Conservation (phyloP, 2,797 vertebrate genomes). For the Ficedula albicollis region DNA sequence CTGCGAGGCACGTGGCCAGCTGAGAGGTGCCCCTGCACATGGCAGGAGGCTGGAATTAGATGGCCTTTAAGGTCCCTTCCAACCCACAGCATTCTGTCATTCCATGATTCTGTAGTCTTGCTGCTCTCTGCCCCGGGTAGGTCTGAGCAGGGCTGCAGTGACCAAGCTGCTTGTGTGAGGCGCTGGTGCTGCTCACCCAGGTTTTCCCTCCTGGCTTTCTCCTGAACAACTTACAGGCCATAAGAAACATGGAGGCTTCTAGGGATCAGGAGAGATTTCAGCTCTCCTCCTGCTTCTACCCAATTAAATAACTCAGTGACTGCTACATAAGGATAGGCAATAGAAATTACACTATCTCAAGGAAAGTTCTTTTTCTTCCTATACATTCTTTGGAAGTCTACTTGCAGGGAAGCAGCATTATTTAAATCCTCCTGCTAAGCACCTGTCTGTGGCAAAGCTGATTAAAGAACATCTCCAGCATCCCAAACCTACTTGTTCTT, state of each 20-base stretch:
- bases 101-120: too few species aligned
- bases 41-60: background rate
- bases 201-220: background rate
- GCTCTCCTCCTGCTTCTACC: background rate
- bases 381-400: background rate
- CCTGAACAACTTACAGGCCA: background rate
- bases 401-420: background rate
- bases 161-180: rapidly evolving
- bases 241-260: background rate
- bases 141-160: background rate
- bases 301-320: background rate
- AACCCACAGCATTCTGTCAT: background rate
- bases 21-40: too few species aligned
- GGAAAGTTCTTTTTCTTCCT: background rate
- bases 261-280: background rate
- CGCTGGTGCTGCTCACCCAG: background rate
- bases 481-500: background rate
- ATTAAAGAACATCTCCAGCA: background rate
- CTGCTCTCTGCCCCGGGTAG: background rate
- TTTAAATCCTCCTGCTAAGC: background rate
- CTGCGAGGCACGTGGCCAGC: background rate
- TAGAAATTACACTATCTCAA: background rate
- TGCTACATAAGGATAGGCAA: background rate
- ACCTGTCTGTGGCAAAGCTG: background rate
- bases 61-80: background rate